Conservation (phyloP, 2,888 invertebrate species). For the Leptinotarsa haldemani region DNA sequence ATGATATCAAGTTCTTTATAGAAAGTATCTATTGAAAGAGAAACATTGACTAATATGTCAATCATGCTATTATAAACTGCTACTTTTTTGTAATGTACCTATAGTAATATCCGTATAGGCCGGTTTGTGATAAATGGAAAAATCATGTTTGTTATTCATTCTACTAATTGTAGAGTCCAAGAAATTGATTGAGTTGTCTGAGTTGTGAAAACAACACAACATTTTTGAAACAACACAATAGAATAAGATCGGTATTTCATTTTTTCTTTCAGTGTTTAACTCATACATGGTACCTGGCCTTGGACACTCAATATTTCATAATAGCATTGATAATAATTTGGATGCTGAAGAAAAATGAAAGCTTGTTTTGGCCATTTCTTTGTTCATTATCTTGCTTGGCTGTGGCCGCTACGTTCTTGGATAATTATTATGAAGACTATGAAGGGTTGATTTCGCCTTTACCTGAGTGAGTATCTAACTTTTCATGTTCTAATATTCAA, state of each 20-base stretch:
- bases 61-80: too few species aligned
- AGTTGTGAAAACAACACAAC: too few species aligned
- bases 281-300: conserved; percentile 58
- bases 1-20: too few species aligned
- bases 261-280: conserved; percentile 27
- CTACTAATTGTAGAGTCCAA: too few species aligned
- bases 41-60: too few species aligned
- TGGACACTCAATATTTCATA: conserved; percentile 59
- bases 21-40: too few species aligned
- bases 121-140: too few species aligned
- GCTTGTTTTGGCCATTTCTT: conserved; percentile 26
- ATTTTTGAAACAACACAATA: too few species aligned
- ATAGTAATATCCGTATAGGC: too few species aligned
- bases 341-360: conserved; percentile 46
- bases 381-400: conserved; percentile 7
- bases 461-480: conserved; percentile 47
- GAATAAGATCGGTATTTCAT: background rate
- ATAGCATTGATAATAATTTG: conserved; percentile 53
- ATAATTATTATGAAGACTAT: conserved; percentile 27
- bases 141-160: too few species aligned
- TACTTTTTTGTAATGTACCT: too few species aligned
- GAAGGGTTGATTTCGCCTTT: conserved; percentile 30
- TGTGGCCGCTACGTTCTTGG: conserved; percentile 14
- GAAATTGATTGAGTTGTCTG: too few species aligned
- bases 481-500: conserved; percentile 2